Percentiles rank a stretch among this genome's conserved stretches.
Conservation (phyloP, 1,140 invertebrate species). For the Drosophila bifasciata region DNA sequence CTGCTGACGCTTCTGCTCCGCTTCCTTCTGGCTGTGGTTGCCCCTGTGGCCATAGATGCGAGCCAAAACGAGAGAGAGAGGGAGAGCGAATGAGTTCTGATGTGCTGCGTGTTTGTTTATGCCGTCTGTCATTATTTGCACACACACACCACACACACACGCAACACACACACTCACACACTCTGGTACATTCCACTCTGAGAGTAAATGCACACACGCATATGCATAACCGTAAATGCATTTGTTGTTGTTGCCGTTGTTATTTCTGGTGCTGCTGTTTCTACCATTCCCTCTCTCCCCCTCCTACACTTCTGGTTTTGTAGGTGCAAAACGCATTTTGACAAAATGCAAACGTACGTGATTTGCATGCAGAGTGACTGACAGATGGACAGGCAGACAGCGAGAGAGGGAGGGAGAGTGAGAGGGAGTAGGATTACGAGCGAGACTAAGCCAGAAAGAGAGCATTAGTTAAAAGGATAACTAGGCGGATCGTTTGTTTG, state of each 20-base stretch:
- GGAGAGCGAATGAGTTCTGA: conserved; percentile 15
- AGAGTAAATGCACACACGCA: background rate
- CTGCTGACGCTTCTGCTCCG: conserved; percentile 15
- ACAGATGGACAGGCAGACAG: background rate
- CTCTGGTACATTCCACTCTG: background rate
- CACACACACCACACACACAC: conserved; percentile 36
- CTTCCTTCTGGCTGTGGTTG: conserved; percentile 38
- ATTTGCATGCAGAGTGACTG: conserved; percentile 61
- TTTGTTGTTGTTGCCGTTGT: conserved; percentile 43
- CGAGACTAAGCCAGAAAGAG: background rate
- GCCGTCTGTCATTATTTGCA: conserved; percentile 78
- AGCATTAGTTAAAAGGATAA: too few relatives aligned
- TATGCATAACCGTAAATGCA: conserved; percentile 28
- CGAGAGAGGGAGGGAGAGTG: background rate
- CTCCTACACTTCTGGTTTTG: background rate
- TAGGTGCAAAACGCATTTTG: conserved; percentile 80
- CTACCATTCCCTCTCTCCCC: background rate
- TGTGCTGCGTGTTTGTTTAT: conserved; percentile 74
- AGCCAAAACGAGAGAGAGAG: conserved; percentile 12
- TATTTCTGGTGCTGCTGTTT: conserved; percentile 32
- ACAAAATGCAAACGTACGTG: conserved; percentile 78
- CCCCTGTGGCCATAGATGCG: conserved; percentile 61
- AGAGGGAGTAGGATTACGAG: background rate
- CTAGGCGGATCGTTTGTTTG: too few relatives aligned
- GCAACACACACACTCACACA: conserved; percentile 2